Evolutionary conservation across 2,888 invertebrate species (phyloP).

Genomic region (Gryllus longicercus): DNA sequence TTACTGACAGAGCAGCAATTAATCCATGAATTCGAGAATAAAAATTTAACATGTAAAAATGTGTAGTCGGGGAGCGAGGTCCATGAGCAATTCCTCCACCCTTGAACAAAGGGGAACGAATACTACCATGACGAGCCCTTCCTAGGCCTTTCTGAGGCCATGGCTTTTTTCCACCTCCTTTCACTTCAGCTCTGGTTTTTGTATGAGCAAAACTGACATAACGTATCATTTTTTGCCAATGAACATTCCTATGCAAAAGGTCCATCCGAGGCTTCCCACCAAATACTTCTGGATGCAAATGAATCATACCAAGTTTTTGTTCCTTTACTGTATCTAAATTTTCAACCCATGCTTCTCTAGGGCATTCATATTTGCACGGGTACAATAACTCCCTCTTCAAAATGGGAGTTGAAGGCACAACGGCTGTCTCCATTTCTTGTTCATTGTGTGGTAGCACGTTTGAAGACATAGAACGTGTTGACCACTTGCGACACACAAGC

Average conservation of each 20-base stretch:
- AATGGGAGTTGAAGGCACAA: conserved; percentile 35
- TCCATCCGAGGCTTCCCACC: conserved; percentile 80
- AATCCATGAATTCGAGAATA: conserved; percentile 73
- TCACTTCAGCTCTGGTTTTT: conserved; percentile 77
- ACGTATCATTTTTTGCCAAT: conserved; percentile 30
- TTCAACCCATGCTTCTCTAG: conserved; percentile 82
- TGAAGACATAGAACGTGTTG: too few relatives aligned
- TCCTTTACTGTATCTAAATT: conserved; percentile 72
- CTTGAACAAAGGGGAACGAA: conserved; percentile 80
- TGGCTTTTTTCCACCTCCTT: conserved; percentile 88
- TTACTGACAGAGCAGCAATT: conserved; percentile 78
- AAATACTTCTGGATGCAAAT: conserved; percentile 86
- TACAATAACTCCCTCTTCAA: conserved; percentile 42
- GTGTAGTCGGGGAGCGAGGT: conserved; percentile 83
- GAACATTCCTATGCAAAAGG: conserved; percentile 76
- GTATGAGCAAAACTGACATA: conserved; percentile 68
- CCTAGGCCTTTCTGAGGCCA: conserved; percentile 97
- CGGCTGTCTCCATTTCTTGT: background rate
- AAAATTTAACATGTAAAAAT: conserved; percentile 92
- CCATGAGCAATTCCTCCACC: conserved; percentile 86
- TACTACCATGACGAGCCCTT: conserved; percentile 86
- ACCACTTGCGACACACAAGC: too few relatives aligned
- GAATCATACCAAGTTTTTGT: conserved; percentile 76
- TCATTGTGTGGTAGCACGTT: too few relatives aligned
- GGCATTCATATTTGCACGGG: conserved; percentile 52